These are phyloP conservation scores for Leptinotarsa haldemani DNA, from an alignment of 2,888 invertebrate genomes.

Conservation along the genomic window DNA sequence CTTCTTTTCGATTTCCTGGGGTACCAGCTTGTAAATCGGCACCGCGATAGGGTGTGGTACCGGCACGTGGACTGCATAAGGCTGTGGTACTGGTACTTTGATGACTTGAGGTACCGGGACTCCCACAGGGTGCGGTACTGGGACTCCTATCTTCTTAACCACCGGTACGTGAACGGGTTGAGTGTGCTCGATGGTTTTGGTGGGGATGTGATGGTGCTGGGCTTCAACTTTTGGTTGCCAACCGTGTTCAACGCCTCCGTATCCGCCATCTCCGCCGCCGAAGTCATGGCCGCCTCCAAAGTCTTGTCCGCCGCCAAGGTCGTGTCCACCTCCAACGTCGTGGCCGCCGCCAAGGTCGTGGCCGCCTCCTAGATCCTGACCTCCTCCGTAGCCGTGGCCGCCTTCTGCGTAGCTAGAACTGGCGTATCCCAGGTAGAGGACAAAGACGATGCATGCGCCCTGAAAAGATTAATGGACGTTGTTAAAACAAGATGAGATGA, in stretches of 20 bases:
- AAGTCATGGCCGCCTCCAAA: slow-evolving; percentile 64
- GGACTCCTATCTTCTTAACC: slow-evolving; percentile 78
- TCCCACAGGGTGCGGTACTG: slow-evolving; percentile 80
- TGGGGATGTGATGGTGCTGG: slow-evolving; percentile 68
- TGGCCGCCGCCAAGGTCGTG: slow-evolving; percentile 61
- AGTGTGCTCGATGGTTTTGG: slow-evolving; percentile 75
- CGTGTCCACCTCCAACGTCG: slow-evolving; percentile 50
- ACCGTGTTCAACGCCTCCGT: slow-evolving; percentile 63
- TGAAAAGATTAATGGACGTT: slow-evolving; percentile 38
- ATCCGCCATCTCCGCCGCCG: slow-evolving; percentile 66
- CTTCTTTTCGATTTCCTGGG: slow-evolving; percentile 78
- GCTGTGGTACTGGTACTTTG: slow-evolving; percentile 79
- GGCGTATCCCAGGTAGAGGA: slow-evolving; percentile 52
- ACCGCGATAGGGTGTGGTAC: slow-evolving; percentile 80
- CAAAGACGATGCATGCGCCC: slow-evolving; percentile 54
- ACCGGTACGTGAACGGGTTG: slow-evolving; percentile 78
- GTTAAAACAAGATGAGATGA: no score
- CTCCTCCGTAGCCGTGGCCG: slow-evolving; percentile 57
- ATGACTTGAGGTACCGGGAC: slow-evolving; percentile 78
- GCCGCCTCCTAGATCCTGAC: slow-evolving; percentile 47
- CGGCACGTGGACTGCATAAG: slow-evolving; percentile 78
- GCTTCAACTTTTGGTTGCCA: slow-evolving; percentile 65
- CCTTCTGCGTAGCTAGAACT: slow-evolving; percentile 57
- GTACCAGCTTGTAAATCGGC: slow-evolving; percentile 79
- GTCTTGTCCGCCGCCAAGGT: slow-evolving; percentile 61